Base-by-base conservation (phyloP, 2,888 invertebrate species). In the Baccha elongata region DNA sequence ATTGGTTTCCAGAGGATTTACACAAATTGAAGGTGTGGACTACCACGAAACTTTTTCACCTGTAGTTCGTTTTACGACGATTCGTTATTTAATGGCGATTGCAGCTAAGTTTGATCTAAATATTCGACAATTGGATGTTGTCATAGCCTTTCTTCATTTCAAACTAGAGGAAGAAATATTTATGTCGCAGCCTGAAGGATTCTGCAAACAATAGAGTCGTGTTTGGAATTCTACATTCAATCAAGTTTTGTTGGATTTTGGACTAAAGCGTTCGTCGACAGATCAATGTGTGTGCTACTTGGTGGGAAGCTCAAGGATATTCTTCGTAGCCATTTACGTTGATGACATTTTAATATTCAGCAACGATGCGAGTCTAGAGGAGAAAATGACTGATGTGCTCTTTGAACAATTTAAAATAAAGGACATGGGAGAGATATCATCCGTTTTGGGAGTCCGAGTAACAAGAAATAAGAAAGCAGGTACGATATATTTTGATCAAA, bases 321-420 rank as follows among this genome's bases (percentile, higher is more conserved):
- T 84, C 40, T 58, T 75, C 40, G 46, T 85, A 8, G 64, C 80
- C n/a, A 73, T 84, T 65, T 84, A 84, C 29, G 79, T 85, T 71
- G n/a, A n/a, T n/a, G n/a, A n/a, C n/a, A n/a, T n/a, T n/a, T n/a
- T n/a, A n/a, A n/a, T n/a, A n/a, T n/a, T 79, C 32, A 69, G 55
- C 21, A 73, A 80, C 60, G 52, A 81, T 52, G 19, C 6, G 7
- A 40, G 19, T 7, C 32, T 55, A 13, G 48, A 79, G 48, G 35
- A 71, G 6, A 74, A 55, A 23, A 35, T 83, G 5, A 73, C 48
- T 26, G 53, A 64, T 17, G 53, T 67, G 6, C 65, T 68, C 42
- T 53, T 26, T 17, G 32, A 64, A 52, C 26, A 48, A 29, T 81
- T 81, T 48, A 48, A 29, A 13, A 83, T 55, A 60, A 65, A 64